Base-by-base conservation (phyloP, 1,140 invertebrate species). In the Pachypsylla venusta region DNA sequence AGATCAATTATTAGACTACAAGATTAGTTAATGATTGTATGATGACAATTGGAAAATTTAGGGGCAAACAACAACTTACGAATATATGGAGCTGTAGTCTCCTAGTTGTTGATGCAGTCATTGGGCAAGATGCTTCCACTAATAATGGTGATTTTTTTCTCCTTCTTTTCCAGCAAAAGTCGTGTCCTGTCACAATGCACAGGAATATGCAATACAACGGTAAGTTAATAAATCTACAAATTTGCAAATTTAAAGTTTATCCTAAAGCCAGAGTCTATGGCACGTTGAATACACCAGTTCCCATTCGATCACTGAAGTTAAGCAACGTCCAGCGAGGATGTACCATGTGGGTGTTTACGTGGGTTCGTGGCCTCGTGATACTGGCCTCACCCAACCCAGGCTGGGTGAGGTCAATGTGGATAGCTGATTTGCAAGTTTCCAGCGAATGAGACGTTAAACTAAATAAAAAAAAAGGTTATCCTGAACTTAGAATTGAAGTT, bases 161-260 rank as follows among this genome's bases (percentile, higher is more conserved):
- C 64, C 62, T 62, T 65, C 65, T 68, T 62, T 75, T 74, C 62
- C 71, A 82, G 79, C 77, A 76, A 64, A 74, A 76, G 66, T 79
- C 77, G 65, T 83, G 81, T 73, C 80, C 81, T 39, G 57, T 66
- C 59, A 79, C 79, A 61, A 84, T 84, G 81, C 79, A 80, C 64
- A 81, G 79, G 72, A 79, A 83, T 67, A 81, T 81, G 77, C 80
- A 80, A 65, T 84, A 84, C 69, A 79, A 73, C 79, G 79, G 79
- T 81, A 75, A 73, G 56, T 61, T 35, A 35, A 12, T 35, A 35
- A 12, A 35, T 12, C 16, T 35, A 35, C 16, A 35, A 35, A 12
- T 35, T 35, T 16, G 10, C 30, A 35, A 35, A 16, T 12, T 16
- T 12, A 10, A 12, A 16, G 30, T 10, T 35, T 35, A 16, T 35